A percentile compares a stretch with the other conserved stretches of the same genome.
Evolutionary conservation across 2,888 invertebrate genomes (phyloP).

Genomic region (Drosophila anomelani): DNA sequence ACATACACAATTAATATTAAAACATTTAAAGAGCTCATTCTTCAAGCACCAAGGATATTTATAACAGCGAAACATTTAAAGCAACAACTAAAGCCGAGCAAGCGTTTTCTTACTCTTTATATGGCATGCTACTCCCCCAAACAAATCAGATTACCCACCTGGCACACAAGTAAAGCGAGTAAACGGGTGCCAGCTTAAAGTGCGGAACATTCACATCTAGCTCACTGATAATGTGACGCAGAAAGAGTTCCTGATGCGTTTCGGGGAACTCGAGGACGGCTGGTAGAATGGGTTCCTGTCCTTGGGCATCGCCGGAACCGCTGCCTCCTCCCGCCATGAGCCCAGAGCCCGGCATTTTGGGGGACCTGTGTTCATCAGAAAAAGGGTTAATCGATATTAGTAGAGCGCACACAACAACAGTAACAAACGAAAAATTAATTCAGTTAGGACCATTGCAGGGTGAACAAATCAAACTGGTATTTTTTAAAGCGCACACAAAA

Average conservation of each 20-base stretch:
- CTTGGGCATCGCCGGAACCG: slow-evolving; percentile 85
- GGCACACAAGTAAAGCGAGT: slow-evolving; percentile 97
- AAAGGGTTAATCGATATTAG: slow-evolving; percentile 42
- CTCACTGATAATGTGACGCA: slow-evolving; percentile 94
- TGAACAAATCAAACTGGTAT: slow-evolving; percentile 27
- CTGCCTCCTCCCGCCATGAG: slow-evolving; percentile 60
- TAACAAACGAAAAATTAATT: slow-evolving; percentile 8
- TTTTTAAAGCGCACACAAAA: slow-evolving; percentile 51
- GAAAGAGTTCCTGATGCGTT: slow-evolving; percentile 96
- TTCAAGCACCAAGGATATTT: background rate
- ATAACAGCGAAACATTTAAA: slow-evolving; percentile 10
- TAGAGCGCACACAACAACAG: background rate
- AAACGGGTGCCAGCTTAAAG: slow-evolving; percentile 98
- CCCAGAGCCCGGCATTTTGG: slow-evolving; percentile 78
- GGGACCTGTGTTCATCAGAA: slow-evolving; percentile 68
- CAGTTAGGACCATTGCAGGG: slow-evolving; percentile 31
- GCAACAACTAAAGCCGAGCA: slow-evolving; percentile 39
- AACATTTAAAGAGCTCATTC: background rate
- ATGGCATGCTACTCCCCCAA: slow-evolving; percentile 15
- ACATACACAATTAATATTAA: background rate
- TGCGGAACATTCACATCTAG: slow-evolving; percentile 95
- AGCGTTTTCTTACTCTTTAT: slow-evolving; percentile 1
- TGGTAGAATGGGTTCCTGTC: slow-evolving; percentile 95
- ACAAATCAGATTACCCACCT: slow-evolving; percentile 85
- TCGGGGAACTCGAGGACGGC: slow-evolving; percentile 98